phyloP scores from a whole-genome alignment of 30 jellyfish, hydroid and myxozoan genomes.

The Aurelia sp. region DNA sequence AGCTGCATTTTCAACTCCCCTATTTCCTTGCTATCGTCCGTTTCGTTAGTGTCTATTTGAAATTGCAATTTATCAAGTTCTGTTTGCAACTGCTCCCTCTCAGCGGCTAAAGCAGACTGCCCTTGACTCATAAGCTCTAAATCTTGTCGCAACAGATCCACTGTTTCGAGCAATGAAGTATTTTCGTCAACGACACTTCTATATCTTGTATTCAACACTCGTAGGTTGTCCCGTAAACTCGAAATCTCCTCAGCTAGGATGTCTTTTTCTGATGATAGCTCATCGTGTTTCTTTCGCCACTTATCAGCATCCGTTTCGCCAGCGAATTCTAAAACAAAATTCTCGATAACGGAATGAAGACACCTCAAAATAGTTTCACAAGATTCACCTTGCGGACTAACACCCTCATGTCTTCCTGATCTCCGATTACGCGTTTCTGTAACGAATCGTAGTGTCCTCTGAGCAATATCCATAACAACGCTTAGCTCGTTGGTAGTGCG shows the following conservation, averaged over 20 bases:
- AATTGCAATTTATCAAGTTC: slow-evolving; percentile 80
- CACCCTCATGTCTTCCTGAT: not conserved
- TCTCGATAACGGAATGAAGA: slow-evolving; percentile 13
- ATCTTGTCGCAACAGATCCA: slow-evolving; percentile 70
- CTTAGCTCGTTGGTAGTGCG: not conserved
- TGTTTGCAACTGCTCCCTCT: slow-evolving; percentile 74
- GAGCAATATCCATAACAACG: not conserved
- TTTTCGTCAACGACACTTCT: slow-evolving; percentile 51
- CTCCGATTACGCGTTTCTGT: slow-evolving; percentile 15
- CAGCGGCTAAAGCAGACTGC: slow-evolving; percentile 59
- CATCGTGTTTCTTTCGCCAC: slow-evolving; percentile 58
- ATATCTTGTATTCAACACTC: slow-evolving; percentile 36
- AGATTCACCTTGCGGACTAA: not conserved
- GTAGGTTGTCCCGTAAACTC: slow-evolving; percentile 23
- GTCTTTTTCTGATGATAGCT: slow-evolving; percentile 23
- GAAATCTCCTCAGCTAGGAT: slow-evolving; percentile 20
- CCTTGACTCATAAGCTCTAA: slow-evolving; percentile 67
- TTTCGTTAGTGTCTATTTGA: slow-evolving; percentile 83
- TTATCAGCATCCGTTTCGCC: slow-evolving; percentile 73
- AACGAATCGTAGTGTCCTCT: not conserved
- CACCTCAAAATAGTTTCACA: slow-evolving; percentile 28
- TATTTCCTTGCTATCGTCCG: slow-evolving; percentile 84
- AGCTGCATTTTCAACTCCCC: slow-evolving; percentile 80
- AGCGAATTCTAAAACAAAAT: slow-evolving; percentile 23
- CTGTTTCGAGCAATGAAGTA: slow-evolving; percentile 53